Conservation (phyloP, 2,797 vertebrate species). For the Rhinoraja longicauda region DNA sequence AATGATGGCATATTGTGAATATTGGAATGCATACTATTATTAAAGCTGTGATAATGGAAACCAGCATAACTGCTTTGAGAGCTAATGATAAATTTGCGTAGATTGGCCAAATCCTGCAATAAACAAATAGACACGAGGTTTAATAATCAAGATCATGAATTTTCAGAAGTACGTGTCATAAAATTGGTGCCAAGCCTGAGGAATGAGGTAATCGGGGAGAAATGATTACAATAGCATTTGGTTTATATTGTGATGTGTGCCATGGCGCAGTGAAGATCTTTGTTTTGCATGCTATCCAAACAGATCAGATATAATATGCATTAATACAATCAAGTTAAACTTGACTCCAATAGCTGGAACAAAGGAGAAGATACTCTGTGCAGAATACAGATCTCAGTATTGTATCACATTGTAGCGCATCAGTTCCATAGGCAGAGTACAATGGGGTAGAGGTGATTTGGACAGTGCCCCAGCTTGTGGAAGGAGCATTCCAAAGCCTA, state of each 20-base stretch:
- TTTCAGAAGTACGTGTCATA: neutral
- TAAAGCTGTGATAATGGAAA: neutral
- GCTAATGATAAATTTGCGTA: neutral
- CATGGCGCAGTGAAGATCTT: too few species aligned
- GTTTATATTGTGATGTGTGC: neutral
- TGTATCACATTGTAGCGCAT: too few species aligned
- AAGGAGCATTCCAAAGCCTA: too few species aligned
- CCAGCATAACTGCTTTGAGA: neutral
- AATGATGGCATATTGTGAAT: neutral
- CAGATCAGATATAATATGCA: too few species aligned
- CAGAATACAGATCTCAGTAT: too few species aligned
- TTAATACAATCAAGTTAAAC: too few species aligned
- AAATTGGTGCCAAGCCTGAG: neutral
- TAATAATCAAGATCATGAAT: neutral
- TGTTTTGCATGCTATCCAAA: too few species aligned
- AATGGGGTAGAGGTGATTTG: too few species aligned
- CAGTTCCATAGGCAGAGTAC: too few species aligned
- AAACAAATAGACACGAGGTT: neutral
- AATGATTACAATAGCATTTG: neutral
- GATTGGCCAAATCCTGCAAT: neutral
- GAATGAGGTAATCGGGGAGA: neutral
- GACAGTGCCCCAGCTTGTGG: too few species aligned
- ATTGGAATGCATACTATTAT: neutral
- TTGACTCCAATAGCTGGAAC: too few species aligned
- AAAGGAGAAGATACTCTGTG: too few species aligned